phyloP scores from a whole-genome alignment of 2,113 vertebrate genomes.

The Taxidea taxus region DNA sequence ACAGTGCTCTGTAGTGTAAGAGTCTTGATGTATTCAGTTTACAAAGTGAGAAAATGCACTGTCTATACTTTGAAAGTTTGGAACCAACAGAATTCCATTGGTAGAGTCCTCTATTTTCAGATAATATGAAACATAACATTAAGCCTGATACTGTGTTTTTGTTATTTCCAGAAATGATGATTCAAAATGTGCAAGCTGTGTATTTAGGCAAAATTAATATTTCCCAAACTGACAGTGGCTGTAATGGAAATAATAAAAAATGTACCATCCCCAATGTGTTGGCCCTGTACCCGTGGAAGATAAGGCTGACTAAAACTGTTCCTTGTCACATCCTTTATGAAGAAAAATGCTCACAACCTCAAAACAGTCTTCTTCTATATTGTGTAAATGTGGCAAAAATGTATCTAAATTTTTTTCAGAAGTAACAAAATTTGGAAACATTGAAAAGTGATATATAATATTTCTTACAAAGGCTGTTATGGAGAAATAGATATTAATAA shows the following conservation, averaged over 20 bases:
- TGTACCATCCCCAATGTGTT: not conserved
- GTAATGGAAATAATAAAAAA: slow-evolving; percentile 63
- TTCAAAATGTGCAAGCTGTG: slow-evolving; percentile 56
- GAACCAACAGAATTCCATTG: not conserved
- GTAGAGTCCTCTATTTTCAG: slow-evolving; percentile 32
- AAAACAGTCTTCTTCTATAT: not conserved
- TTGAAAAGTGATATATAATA: not conserved
- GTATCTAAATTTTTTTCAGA: not conserved
- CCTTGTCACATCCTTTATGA: not conserved
- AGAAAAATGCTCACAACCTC: slow-evolving; percentile 39
- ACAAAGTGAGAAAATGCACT: not conserved
- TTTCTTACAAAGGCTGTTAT: not conserved
- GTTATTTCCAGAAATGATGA: slow-evolving; percentile 49
- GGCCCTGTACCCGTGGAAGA: not conserved
- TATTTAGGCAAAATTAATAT: slow-evolving; percentile 57
- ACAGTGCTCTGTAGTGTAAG: not conserved
- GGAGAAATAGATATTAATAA: not conserved
- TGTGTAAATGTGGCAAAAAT: slow-evolving; percentile 41
- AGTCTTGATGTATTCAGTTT: not conserved
- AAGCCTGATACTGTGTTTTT: slow-evolving; percentile 35
- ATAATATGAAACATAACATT: not conserved
- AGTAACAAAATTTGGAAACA: not conserved
- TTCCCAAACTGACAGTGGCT: not conserved
- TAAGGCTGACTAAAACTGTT: not conserved
- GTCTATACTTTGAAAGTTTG: not conserved